Evolutionary conservation across 2,797 vertebrate genomes (phyloP), one percentile per base, ranked within the genome.

Genomic region (Lepus oiostolus): DNA sequence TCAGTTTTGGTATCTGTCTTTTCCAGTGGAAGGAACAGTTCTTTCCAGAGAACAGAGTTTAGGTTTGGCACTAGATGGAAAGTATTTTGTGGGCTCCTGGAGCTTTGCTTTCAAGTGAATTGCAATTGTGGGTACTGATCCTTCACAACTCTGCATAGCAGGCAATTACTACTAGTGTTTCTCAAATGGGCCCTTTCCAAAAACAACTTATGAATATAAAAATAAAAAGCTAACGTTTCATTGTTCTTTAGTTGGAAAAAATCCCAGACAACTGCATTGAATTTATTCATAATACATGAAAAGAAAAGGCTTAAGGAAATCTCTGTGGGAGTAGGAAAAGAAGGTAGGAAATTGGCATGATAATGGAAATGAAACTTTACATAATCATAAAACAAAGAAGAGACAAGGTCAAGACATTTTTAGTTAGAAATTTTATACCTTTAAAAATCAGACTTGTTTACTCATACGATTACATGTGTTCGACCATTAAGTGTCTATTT

Each of bases 201-300:
- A 96, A 97, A 85, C 94, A 97, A 95, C 97, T 89, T 95, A 96
- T 68, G 97, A 96, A 92, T 96, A 96, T 96, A 93, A 96, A 93
- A 97, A 96, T 96, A 90, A 96, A 97, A 96, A 96, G 90, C 95
- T 95, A 90, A 96, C 92, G 86, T 97, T 96, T 96, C 97, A 96
- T 97, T 97, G 97, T 97, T 97, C 93, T 95, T 88, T 47, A 35
- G 62, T 94, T 97, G 97, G 96, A 96, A 83, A 92, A 30, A 54
- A 62, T 95, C 96, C 97, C 96, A 92, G 96, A 95, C 88, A 94
- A 95, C 90, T 94, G 94, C 92, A 19, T 9, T 94, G 92, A 90
- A 90, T 97, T 93, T 97, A 96, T 97, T 96, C 83, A 47, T 72
- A 92, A 72, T 85, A 95, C 92, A 91, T 94, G 68, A 97, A 95